These are phyloP conservation scores for Aphelenchoides avenae DNA, from an alignment of 1,140 invertebrate species.

Conservation along the genomic window DNA sequence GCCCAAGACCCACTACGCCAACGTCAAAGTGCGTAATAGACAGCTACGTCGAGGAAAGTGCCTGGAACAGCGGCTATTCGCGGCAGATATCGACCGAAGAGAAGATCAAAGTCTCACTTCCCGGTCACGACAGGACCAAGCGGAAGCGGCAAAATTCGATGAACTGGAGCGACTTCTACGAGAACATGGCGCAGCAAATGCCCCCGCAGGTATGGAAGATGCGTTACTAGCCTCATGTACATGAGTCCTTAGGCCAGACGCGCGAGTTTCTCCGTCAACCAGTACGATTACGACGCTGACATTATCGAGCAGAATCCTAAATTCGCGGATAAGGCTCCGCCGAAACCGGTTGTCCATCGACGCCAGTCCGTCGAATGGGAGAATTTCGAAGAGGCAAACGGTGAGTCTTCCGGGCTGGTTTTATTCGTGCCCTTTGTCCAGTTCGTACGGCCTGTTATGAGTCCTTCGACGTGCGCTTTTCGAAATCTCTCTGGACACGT, in stretches of 20 bases:
- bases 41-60: conserved; percentile 23
- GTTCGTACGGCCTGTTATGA: too few species aligned
- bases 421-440: too few species aligned
- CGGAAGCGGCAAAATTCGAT: conserved; percentile 44
- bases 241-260: too few species aligned
- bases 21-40: conserved; percentile 45
- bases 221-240: too few species aligned
- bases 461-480: too few species aligned
- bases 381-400: conserved; percentile 46
- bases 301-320: conserved; percentile 51
- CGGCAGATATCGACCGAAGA: too few species aligned
- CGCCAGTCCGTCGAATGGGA: conserved; percentile 49
- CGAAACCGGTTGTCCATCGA: conserved; percentile 47
- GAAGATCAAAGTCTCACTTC: too few species aligned
- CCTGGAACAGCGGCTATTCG: not conserved
- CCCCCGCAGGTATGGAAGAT: not conserved
- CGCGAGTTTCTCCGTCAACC: too few species aligned
- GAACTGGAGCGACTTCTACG: conserved; percentile 41
- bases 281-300: conserved; percentile 46
- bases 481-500: too few species aligned
- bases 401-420: too few species aligned
- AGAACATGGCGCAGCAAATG: conserved; percentile 30
- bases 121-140: too few species aligned
- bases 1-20: conserved; percentile 48
- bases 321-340: conserved; percentile 48